Conservation (phyloP, 2,113 vertebrate genomes). For the Pleuronectes platessa region DNA sequence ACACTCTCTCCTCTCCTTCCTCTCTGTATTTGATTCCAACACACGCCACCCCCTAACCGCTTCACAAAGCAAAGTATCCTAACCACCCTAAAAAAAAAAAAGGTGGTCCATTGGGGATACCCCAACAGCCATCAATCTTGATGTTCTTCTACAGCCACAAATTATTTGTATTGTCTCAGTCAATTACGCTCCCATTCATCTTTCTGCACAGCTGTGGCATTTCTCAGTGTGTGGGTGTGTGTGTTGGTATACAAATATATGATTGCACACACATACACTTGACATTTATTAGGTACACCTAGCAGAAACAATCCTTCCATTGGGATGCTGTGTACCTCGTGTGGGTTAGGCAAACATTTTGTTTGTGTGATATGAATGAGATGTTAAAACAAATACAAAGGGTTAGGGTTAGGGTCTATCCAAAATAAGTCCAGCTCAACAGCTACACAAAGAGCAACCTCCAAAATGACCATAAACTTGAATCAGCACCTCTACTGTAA, state of each 20-base stretch:
- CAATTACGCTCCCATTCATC: constrained; percentile 73
- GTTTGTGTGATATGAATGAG: background rate
- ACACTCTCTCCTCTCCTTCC: background rate
- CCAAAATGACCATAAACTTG: background rate
- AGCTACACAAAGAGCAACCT: background rate
- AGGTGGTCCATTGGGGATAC: constrained; percentile 39
- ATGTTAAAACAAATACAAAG: background rate
- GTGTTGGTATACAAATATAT: background rate
- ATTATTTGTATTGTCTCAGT: constrained; percentile 80
- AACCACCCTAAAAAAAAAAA: constrained; percentile 15
- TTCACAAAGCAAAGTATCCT: constrained; percentile 17
- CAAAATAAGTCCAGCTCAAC: background rate
- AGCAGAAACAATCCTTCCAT: background rate
- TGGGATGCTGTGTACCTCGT: too few relatives aligned
- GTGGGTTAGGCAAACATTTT: background rate
- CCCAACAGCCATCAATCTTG: constrained; percentile 71
- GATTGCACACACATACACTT: constrained; percentile 11
- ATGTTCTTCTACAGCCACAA: constrained; percentile 75
- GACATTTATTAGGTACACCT: background rate
- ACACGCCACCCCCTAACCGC: background rate
- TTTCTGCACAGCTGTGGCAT: constrained; percentile 34
- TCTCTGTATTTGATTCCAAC: background rate
- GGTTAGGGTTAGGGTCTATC: too few relatives aligned
- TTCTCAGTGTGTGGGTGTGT: constrained; percentile 12
- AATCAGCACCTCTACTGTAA: background rate